These are phyloP conservation scores for Sebastes flavidus DNA, from an alignment of 2,797 vertebrate genomes.

Conservation along the genomic window DNA sequence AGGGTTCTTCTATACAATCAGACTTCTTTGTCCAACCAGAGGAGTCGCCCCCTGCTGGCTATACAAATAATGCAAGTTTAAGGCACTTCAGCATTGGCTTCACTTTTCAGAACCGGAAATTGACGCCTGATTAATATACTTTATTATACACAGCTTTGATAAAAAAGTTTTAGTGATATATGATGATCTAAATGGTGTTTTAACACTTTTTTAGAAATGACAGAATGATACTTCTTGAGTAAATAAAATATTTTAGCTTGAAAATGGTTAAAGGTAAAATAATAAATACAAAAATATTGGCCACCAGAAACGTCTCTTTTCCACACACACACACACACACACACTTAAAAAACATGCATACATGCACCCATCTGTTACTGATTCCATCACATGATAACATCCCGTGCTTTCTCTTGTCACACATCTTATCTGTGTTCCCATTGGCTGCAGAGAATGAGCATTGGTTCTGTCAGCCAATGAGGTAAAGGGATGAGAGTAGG, in stretches of 20 bases:
- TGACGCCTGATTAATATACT: not conserved
- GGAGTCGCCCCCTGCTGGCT: too few species aligned
- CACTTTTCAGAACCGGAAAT: too few species aligned
- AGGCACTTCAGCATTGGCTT: too few species aligned
- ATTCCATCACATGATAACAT: slow-evolving; percentile 51
- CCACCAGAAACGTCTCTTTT: not conserved
- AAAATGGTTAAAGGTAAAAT: not conserved
- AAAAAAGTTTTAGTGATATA: not conserved
- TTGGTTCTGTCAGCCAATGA: slow-evolving; percentile 50
- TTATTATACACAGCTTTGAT: not conserved
- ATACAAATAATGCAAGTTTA: too few species aligned
- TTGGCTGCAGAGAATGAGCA: slow-evolving; percentile 42
- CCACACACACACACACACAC: not conserved
- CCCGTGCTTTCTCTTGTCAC: slow-evolving; percentile 36
- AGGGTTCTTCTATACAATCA: too few species aligned
- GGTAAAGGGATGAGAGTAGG: slow-evolving; percentile 44
- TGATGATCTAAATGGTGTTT: not conserved
- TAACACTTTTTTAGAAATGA: not conserved
- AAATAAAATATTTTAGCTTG: not conserved
- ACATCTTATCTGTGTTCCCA: slow-evolving; percentile 36
- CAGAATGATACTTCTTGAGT: not conserved
- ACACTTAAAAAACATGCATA: not conserved
- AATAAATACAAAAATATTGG: not conserved
- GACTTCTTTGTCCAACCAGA: too few species aligned
- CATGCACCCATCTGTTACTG: slow-evolving; percentile 66